phyloP scores from a whole-genome alignment of 1,140 invertebrate genomes.

The Drosophila rufa region DNA sequence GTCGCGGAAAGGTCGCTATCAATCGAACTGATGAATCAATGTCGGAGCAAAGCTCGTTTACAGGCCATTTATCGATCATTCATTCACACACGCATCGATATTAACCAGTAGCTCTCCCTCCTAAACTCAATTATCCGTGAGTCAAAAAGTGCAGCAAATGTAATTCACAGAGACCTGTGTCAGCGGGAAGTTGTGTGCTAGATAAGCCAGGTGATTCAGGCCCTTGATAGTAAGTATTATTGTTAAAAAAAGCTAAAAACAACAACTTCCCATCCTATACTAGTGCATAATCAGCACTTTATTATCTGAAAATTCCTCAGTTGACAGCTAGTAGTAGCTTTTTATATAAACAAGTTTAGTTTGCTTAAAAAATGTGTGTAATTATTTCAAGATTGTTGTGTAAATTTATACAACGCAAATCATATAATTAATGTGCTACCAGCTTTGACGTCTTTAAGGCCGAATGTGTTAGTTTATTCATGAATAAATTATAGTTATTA shows the following conservation, averaged over 20 bases:
- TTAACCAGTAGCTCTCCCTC: slow-evolving; percentile 3
- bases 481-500: slow-evolving; percentile 5
- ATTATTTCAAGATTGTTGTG: background rate
- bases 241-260: background rate
- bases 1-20: slow-evolving; percentile 30
- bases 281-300: background rate
- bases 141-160: background rate
- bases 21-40: slow-evolving; percentile 29
- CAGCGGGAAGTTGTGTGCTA: background rate
- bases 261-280: background rate
- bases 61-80: slow-evolving; percentile 16
- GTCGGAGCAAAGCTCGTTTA: slow-evolving; percentile 22
- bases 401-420: slow-evolving; percentile 4
- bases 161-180: background rate
- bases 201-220: slow-evolving; percentile 3
- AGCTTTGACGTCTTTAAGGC: too few species aligned
- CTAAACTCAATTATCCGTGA: slow-evolving; percentile 2
- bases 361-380: slow-evolving; percentile 9
- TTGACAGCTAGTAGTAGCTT: background rate
- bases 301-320: background rate
- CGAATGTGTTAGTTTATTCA: background rate
- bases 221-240: background rate
- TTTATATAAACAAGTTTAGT: slow-evolving; percentile 6
- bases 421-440: slow-evolving; percentile 6
- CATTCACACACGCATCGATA: background rate